Percentiles rank a stretch among this genome's conserved stretches.
These are phyloP conservation scores for Nothobranchius furzeri DNA, from an alignment of 2,113 vertebrate genomes.

Conservation along the genomic window DNA sequence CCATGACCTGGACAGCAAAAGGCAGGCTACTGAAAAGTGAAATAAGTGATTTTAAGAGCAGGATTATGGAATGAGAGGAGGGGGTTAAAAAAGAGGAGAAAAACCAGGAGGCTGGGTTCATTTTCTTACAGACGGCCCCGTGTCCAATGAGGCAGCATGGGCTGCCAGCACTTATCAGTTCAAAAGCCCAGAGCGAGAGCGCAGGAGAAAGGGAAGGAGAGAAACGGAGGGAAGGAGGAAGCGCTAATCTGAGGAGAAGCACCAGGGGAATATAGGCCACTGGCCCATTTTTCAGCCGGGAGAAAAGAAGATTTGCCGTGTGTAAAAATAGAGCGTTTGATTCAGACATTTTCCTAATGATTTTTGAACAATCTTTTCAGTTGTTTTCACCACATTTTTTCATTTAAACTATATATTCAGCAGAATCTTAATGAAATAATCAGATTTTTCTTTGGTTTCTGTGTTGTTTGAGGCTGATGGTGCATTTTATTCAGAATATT, in stretches of 20 bases:
- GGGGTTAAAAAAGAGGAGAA: neutral
- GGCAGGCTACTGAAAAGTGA: neutral
- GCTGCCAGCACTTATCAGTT: constrained; percentile 67
- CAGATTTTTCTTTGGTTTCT: too few relatives aligned
- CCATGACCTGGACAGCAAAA: constrained; percentile 1
- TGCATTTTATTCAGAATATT: too few relatives aligned
- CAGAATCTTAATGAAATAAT: too few relatives aligned
- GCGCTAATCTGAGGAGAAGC: constrained; percentile 65
- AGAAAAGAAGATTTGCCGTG: constrained; percentile 64
- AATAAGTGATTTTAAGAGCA: constrained; percentile 5
- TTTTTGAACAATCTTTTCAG: neutral
- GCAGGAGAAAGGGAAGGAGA: constrained; percentile 25
- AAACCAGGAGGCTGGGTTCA: constrained; percentile 6
- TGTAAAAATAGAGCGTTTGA: constrained; percentile 61
- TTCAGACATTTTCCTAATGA: constrained; percentile 34
- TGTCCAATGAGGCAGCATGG: constrained; percentile 57
- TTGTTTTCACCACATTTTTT: neutral
- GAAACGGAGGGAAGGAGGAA: constrained; percentile 36
- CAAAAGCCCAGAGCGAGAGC: constrained; percentile 61
- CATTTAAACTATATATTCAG: too few relatives aligned
- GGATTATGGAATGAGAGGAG: constrained; percentile 32
- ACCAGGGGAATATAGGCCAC: constrained; percentile 72
- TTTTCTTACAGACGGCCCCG: constrained; percentile 43
- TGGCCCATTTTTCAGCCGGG: constrained; percentile 68
- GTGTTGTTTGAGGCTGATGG: neutral